Conservation (phyloP, 2,113 vertebrate species). For the Semicossyphus pulcher region DNA sequence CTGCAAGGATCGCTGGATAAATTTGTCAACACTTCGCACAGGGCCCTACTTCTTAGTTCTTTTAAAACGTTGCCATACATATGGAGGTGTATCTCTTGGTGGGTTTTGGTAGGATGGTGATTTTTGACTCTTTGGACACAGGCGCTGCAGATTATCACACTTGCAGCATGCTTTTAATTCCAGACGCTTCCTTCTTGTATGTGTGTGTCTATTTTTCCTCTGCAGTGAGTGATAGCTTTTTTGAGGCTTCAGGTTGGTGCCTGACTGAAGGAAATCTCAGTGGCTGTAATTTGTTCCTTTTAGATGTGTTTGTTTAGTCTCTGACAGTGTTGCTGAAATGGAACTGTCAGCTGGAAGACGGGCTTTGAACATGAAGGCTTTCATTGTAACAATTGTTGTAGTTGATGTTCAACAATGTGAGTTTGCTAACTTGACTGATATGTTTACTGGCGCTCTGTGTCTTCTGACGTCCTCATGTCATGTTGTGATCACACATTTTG, state of each 20-base stretch:
- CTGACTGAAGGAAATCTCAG: conserved; percentile 38
- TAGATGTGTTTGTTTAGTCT: conserved; percentile 59
- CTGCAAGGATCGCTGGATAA: too few species aligned
- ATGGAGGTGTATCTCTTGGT: background rate
- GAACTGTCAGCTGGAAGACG: conserved; percentile 55
- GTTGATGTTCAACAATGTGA: conserved; percentile 46
- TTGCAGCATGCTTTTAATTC: conserved; percentile 1
- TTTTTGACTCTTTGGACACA: background rate
- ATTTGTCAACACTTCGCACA: too few species aligned
- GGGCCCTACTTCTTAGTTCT: too few species aligned
- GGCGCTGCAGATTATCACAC: background rate
- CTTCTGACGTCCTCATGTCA: background rate
- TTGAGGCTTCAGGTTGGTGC: background rate
- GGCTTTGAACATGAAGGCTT: conserved; percentile 59
- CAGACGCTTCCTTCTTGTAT: conserved; percentile 1
- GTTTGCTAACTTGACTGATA: conserved; percentile 39
- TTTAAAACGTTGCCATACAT: too few species aligned
- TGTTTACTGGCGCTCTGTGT: conserved; percentile 42
- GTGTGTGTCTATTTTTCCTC: conserved; percentile 25
- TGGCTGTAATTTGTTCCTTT: conserved; percentile 54
- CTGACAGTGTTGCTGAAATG: conserved; percentile 48
- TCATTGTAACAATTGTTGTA: conserved; percentile 48
- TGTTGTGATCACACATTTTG: conserved; percentile 19
- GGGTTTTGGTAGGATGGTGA: background rate
- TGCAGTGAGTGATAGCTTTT: conserved; percentile 47